phyloP scores from a whole-genome alignment of 2,888 invertebrate species.

The Lutraria lutraria region DNA sequence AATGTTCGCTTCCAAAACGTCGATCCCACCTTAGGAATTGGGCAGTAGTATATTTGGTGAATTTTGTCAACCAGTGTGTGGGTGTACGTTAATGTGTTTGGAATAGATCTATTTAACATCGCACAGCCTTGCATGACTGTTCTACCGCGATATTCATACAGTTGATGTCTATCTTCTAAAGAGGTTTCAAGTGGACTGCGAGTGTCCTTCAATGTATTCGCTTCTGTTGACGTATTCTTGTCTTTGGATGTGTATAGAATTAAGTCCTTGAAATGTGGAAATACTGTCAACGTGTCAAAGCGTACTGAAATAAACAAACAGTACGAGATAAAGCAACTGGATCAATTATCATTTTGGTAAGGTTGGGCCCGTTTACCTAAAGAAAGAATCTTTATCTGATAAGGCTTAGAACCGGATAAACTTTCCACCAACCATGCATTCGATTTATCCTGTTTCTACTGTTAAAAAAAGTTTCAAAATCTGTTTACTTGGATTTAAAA shows the following conservation, averaged over 20 bases:
- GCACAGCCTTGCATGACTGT: not conserved
- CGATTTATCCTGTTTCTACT: too few species aligned
- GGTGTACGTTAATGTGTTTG: not conserved
- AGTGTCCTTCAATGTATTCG: not conserved
- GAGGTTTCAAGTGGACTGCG: not conserved
- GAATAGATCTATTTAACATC: not conserved
- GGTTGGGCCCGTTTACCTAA: too few species aligned
- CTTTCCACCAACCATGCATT: too few species aligned
- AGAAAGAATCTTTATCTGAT: too few species aligned
- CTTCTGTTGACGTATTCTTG: not conserved
- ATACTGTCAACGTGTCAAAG: too few species aligned
- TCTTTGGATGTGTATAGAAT: not conserved
- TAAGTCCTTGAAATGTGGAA: too few species aligned
- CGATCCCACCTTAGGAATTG: constrained; percentile 29
- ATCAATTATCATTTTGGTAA: too few species aligned
- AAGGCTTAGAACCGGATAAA: too few species aligned
- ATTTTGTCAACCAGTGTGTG: not conserved
- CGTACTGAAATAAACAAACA: too few species aligned
- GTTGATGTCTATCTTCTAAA: not conserved
- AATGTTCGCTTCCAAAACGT: constrained; percentile 43
- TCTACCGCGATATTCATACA: not conserved
- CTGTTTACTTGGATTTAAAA: too few species aligned
- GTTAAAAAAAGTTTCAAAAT: too few species aligned
- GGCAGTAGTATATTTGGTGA: constrained; percentile 34
- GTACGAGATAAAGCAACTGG: too few species aligned